Evolutionary conservation across 2,797 vertebrate genomes (phyloP).

Genomic region (Simalia tracyae): DNA sequence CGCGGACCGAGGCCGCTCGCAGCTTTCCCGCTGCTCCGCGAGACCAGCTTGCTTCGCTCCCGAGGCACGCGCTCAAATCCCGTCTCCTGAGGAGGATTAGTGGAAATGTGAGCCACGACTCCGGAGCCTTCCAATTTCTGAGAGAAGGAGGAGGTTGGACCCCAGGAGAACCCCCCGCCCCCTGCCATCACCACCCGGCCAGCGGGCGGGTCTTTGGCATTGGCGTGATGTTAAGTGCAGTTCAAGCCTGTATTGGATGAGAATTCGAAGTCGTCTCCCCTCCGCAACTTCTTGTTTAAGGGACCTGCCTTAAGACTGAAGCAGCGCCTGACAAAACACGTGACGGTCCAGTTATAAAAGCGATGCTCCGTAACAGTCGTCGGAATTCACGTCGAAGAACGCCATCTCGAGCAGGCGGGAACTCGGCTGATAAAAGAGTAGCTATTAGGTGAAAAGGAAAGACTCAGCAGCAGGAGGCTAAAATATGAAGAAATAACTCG

Average conservation of each 20-base stretch:
- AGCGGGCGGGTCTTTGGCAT: neutral
- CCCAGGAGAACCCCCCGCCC: conserved; percentile 7
- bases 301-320: neutral
- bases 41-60: neutral
- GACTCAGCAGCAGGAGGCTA: neutral
- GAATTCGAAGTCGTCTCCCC: neutral
- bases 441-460: neutral
- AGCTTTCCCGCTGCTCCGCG: neutral
- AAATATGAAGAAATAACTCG: neutral
- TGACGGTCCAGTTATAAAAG: neutral
- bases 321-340: neutral
- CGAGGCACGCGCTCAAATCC: conserved; percentile 5
- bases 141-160: neutral
- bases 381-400: neutral
- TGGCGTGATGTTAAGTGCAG: neutral
- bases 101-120: neutral
- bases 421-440: neutral
- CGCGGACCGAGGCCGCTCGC: neutral
- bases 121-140: neutral
- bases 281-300: too few species aligned
- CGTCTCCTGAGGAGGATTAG: neutral
- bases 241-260: neutral
- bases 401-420: neutral
- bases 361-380: neutral
- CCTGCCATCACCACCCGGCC: neutral